Conservation (phyloP, 2,113 vertebrate species). For the Bambusicola thoracicus region DNA sequence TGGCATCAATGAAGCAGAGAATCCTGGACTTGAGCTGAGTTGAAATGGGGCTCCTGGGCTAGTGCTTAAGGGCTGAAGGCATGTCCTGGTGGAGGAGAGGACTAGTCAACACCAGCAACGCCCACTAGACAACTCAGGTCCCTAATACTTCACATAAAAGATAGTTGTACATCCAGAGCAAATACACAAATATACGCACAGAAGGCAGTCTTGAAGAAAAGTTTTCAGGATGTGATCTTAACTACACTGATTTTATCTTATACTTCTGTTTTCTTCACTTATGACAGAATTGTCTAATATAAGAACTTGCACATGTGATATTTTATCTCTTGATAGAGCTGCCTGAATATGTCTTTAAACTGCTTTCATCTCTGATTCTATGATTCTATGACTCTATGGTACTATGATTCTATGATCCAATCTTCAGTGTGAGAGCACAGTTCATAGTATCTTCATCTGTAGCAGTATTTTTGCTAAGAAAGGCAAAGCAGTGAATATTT, state of each 20-base stretch:
- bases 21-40: neutral
- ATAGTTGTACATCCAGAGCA: neutral
- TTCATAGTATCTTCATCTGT: neutral
- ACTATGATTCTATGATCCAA: neutral
- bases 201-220: neutral
- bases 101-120: neutral
- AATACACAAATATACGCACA: neutral
- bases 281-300: neutral
- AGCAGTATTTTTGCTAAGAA: neutral
- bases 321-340: neutral
- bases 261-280: neutral
- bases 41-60: neutral
- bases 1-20: accelerated
- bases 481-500: neutral
- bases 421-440: neutral
- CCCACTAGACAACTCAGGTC: accelerated
- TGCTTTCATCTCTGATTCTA: neutral
- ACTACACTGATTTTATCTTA: neutral
- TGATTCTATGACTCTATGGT: too few species aligned
- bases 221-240: neutral
- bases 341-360: neutral
- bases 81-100: accelerated
- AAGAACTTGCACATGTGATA: neutral
- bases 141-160: too few species aligned
- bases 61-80: accelerated